Evolutionary conservation across 2,888 invertebrate genomes (phyloP).

Genomic region (Troides oblongomaculatus): DNA sequence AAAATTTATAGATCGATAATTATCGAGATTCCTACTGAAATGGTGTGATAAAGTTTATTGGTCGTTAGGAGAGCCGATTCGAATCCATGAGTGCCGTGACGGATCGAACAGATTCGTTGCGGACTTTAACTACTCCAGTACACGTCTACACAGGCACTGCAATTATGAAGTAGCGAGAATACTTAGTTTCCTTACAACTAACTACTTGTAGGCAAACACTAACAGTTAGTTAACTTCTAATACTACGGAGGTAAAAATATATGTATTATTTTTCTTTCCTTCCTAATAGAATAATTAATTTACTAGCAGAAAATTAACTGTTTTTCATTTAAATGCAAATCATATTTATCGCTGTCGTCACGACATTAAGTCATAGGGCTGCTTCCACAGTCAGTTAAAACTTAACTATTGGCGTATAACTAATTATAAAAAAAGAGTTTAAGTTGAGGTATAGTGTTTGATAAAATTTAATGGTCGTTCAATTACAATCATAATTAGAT

Average conservation of each 20-base stretch:
- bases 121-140: conserved; percentile 43
- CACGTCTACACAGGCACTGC: conserved; percentile 64
- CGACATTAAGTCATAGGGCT: too few relatives aligned
- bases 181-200: conserved; percentile 33
- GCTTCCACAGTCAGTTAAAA: too few relatives aligned
- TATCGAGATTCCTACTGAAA: conserved; percentile 71
- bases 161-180: conserved; percentile 70
- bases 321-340: too few relatives aligned
- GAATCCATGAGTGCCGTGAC: conserved; percentile 63
- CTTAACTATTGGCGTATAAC: neutral
- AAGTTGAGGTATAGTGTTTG: neutral
- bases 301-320: too few relatives aligned
- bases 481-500: conserved; percentile 8
- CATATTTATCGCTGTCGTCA: too few relatives aligned
- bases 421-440: neutral
- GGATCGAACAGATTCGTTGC: conserved; percentile 60
- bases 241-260: neutral
- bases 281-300: too few relatives aligned
- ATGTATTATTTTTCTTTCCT: too few relatives aligned
- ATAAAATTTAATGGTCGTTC: neutral
- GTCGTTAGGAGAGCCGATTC: conserved; percentile 65
- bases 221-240: neutral
- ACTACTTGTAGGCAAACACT: conserved; percentile 19
- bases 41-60: conserved; percentile 75
- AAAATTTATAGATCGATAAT: conserved; percentile 64